Evolutionary conservation across 1,140 invertebrate genomes (phyloP).

Genomic region (Manduca sexta): DNA sequence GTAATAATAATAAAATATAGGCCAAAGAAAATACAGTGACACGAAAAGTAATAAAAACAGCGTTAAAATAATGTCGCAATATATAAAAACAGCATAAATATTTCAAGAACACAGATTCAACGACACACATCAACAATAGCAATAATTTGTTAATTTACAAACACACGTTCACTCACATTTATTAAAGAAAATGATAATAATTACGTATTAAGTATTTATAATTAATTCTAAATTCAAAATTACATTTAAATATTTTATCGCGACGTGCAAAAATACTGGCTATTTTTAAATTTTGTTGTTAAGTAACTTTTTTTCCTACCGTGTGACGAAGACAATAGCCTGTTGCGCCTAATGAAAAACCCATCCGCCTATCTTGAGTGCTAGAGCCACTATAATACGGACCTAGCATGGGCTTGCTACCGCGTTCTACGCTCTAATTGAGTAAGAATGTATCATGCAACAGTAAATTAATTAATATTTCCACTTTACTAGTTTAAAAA

Average conservation of each 20-base stretch:
- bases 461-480: conserved; percentile 23
- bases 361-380: conserved; percentile 48
- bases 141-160: too few relatives aligned
- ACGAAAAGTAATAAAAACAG: too few relatives aligned
- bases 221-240: conserved; percentile 11
- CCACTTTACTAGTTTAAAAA: conserved; percentile 17
- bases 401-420: conserved; percentile 38
- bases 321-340: conserved; percentile 17
- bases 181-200: too few relatives aligned
- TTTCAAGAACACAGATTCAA: too few relatives aligned
- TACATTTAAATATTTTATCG: not conserved
- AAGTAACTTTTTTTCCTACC: conserved; percentile 26
- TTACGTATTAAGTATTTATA: too few relatives aligned
- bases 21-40: too few relatives aligned
- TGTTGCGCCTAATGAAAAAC: conserved; percentile 25
- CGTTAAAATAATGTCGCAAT: too few relatives aligned
- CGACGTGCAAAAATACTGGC: conserved; percentile 1
- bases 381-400: conserved; percentile 46
- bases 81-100: too few relatives aligned
- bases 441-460: conserved; percentile 59
- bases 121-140: too few relatives aligned
- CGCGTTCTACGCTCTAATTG: conserved; percentile 58
- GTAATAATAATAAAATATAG: too few relatives aligned
- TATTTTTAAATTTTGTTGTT: conserved; percentile 15
- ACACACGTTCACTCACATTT: too few relatives aligned